phyloP scores from a whole-genome alignment of 2,888 invertebrate genomes.

The Saturnia pavonia region DNA sequence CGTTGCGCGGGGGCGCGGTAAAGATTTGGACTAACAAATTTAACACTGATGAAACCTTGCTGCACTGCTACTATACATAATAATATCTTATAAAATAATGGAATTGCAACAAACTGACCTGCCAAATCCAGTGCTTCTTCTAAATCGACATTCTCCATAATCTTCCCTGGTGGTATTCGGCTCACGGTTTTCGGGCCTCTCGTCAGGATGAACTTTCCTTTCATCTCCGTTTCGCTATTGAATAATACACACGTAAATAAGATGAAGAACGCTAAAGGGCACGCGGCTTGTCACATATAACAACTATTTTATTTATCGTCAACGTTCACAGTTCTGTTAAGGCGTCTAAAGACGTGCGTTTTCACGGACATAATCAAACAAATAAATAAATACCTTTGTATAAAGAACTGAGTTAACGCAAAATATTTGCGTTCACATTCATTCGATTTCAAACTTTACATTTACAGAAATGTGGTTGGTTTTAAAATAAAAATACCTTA shows the following conservation, averaged over 20 bases:
- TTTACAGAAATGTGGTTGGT: background rate
- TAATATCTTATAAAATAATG: no score
- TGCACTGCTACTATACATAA: no score
- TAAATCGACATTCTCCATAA: constrained; percentile 45
- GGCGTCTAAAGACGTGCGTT: constrained; percentile 9
- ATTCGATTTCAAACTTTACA: background rate
- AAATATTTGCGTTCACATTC: background rate
- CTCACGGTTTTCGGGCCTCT: constrained; percentile 26
- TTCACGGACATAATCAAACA: background rate
- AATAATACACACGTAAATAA: background rate
- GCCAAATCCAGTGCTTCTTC: constrained; percentile 65
- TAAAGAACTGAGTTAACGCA: background rate
- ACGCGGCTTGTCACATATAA: background rate
- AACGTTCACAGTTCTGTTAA: background rate
- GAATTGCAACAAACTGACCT: constrained; percentile 37
- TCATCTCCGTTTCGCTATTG: constrained; percentile 14
- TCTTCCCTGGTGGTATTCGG: constrained; percentile 20
- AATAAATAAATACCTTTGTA: background rate
- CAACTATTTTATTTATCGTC: background rate
- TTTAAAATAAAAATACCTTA: constrained; percentile 1
- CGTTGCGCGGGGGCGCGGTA: no score
- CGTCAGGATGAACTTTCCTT: background rate
- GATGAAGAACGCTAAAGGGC: background rate
- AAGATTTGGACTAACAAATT: no score
- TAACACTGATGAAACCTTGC: no score